Evolutionary conservation across 2,888 invertebrate species (phyloP).

Genomic region (Eurytoma californica): DNA sequence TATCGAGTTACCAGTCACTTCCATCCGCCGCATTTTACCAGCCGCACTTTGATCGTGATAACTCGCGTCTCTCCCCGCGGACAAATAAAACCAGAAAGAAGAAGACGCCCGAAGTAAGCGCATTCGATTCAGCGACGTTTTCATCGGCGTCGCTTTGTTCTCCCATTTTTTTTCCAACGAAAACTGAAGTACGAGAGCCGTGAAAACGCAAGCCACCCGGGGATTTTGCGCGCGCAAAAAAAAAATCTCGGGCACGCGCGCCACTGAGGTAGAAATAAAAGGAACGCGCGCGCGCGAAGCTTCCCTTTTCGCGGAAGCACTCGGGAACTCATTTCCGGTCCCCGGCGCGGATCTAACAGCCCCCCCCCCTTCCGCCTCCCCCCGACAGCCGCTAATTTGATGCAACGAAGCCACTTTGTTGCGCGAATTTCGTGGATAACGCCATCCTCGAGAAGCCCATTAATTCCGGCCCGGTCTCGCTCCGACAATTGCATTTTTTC

Average conservation of each 20-base stretch:
- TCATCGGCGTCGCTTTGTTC: neutral
- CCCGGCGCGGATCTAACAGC: neutral
- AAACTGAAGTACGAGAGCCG: slow-evolving; percentile 9
- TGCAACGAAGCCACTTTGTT: slow-evolving; percentile 32
- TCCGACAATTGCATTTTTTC: no score
- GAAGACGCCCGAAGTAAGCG: no score
- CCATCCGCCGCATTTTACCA: neutral
- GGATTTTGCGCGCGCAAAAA: slow-evolving; percentile 17
- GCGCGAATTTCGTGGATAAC: slow-evolving; percentile 14
- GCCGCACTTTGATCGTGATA: no score
- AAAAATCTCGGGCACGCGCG: neutral
- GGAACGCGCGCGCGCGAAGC: neutral
- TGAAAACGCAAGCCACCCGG: slow-evolving; percentile 16
- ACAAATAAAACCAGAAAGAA: no score
- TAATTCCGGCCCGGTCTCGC: no score
- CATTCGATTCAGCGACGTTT: no score
- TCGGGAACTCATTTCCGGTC: slow-evolving; percentile 40
- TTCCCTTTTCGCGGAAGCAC: slow-evolving; percentile 25
- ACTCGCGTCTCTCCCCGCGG: no score
- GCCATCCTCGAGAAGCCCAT: neutral
- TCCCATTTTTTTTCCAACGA: neutral
- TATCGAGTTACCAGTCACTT: neutral
- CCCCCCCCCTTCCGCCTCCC: no score
- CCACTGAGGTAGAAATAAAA: neutral
- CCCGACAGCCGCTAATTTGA: slow-evolving; percentile 24